Evolutionary conservation across 2,113 vertebrate genomes (phyloP).

Genomic region (Phaethon lepturus): DNA sequence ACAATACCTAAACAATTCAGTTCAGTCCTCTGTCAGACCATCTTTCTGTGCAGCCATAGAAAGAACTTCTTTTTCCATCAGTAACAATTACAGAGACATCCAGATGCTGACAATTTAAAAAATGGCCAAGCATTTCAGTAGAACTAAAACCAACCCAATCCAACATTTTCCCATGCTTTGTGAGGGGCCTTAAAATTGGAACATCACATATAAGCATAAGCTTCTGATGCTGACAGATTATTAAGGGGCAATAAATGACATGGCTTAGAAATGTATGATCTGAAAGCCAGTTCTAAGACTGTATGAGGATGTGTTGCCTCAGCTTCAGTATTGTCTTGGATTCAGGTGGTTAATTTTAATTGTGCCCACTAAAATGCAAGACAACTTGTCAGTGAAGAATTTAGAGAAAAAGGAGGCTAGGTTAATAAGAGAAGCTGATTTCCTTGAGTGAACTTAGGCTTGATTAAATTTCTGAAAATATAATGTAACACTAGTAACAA

Average conservation of each 20-base stretch:
- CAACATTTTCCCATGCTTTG: not conserved
- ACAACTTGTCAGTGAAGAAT: not conserved
- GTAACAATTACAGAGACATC: not conserved
- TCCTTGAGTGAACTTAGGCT: not conserved
- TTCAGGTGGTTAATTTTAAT: not conserved
- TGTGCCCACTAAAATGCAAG: not conserved
- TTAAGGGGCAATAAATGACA: not conserved
- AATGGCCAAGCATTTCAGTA: not conserved
- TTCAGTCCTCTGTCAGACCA: not conserved
- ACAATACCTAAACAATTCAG: not conserved
- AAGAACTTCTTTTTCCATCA: not conserved
- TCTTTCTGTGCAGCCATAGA: not conserved
- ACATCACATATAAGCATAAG: not conserved
- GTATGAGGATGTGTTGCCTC: not conserved
- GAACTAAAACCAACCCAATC: not conserved
- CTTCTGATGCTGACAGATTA: not conserved
- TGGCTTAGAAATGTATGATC: not conserved
- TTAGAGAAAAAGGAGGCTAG: not conserved
- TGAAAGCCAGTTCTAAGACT: not conserved
- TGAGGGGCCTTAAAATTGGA: not conserved
- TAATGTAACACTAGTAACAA: not conserved
- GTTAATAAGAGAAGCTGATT: not conserved
- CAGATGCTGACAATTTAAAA: not conserved
- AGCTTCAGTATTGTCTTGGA: not conserved
- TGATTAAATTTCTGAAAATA: conserved; percentile 20